Evolutionary conservation across 2,113 vertebrate species (phyloP).

Genomic region (Carettochelys insculpta): DNA sequence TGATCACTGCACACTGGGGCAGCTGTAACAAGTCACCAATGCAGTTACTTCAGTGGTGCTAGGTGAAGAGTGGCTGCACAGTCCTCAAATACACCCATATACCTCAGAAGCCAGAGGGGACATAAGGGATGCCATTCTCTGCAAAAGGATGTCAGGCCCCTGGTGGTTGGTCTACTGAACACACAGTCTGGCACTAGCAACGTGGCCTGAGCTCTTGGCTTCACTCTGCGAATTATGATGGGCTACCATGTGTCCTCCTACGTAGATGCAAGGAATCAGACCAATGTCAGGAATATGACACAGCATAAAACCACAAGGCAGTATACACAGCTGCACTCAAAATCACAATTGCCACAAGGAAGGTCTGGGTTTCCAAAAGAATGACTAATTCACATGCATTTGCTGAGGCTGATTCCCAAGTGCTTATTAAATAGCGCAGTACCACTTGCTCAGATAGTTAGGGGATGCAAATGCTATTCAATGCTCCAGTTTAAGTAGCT

Average conservation of each 20-base stretch:
- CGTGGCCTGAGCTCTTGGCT: neutral
- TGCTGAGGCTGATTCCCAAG: neutral
- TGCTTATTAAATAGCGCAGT: neutral
- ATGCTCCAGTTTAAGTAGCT: neutral
- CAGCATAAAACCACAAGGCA: neutral
- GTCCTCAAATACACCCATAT: rapidly evolving
- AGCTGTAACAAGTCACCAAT: neutral
- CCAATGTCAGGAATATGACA: neutral
- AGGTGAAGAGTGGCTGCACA: neutral
- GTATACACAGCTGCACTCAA: neutral
- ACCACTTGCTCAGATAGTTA: neutral
- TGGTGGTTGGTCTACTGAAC: no score
- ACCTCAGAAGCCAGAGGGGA: neutral
- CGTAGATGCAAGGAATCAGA: rapidly evolving
- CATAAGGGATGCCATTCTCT: neutral
- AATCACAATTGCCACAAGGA: conserved; percentile 39
- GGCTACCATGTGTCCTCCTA: neutral
- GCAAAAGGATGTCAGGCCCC: neutral
- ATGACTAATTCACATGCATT: neutral
- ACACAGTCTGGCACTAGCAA: neutral
- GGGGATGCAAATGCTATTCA: conserved; percentile 32
- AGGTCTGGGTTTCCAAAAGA: neutral
- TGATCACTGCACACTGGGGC: neutral
- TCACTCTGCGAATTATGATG: neutral
- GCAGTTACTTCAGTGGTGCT: neutral